These are phyloP conservation scores for Arion vulgaris DNA, from an alignment of 1,140 invertebrate species.

Conservation along the genomic window DNA sequence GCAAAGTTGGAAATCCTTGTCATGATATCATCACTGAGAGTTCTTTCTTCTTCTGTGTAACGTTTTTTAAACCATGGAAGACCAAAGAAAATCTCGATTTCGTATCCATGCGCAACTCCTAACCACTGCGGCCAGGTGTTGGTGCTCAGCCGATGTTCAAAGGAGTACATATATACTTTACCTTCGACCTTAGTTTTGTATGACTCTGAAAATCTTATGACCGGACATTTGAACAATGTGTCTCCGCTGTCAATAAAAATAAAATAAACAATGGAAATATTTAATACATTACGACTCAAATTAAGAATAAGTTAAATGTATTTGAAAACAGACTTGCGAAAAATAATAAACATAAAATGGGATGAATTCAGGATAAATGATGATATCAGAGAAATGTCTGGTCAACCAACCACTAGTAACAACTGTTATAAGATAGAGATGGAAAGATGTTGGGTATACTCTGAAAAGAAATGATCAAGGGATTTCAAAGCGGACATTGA, in stretches of 20 bases:
- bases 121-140: slow-evolving; percentile 96
- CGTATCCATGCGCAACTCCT: slow-evolving; percentile 95
- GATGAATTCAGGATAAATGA: too few species aligned
- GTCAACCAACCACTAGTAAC: too few species aligned
- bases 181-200: slow-evolving; percentile 18
- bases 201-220: slow-evolving; percentile 48
- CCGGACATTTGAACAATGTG: slow-evolving; percentile 59
- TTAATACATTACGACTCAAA: too few species aligned
- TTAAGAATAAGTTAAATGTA: neutral
- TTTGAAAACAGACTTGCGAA: too few species aligned
- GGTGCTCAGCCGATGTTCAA: slow-evolving; percentile 62
- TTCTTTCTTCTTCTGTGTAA: slow-evolving; percentile 90
- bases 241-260: slow-evolving; percentile 48
- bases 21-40: slow-evolving; percentile 90
- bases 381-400: too few species aligned
- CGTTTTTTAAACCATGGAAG: slow-evolving; percentile 84
- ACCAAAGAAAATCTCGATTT: slow-evolving; percentile 93
- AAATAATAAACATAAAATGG: too few species aligned
- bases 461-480: too few species aligned
- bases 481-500: too few species aligned
- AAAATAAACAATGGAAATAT: too few species aligned
- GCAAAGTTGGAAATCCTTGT: slow-evolving; percentile 94
- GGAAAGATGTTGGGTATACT: too few species aligned
- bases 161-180: slow-evolving; percentile 58
- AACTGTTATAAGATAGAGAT: too few species aligned